Evolutionary conservation across 92 coral and sea anemone species (phyloP).

Genomic region (Paramuricea clavata): DNA sequence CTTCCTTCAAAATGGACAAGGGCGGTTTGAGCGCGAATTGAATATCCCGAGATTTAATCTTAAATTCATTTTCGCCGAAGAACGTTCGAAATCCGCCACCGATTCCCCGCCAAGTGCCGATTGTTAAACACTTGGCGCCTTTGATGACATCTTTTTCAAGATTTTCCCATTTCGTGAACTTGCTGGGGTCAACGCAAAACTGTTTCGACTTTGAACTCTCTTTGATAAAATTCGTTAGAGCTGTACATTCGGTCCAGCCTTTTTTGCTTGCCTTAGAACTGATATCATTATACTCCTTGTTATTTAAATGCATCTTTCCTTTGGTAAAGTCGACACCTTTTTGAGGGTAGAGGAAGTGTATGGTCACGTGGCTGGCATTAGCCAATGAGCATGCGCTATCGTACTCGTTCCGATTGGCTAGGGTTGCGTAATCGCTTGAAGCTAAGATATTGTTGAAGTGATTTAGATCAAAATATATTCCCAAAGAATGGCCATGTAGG

Average conservation of each 20-base stretch:
- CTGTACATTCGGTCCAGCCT: constrained; percentile 88
- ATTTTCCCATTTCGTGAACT: constrained; percentile 62
- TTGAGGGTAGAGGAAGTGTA: constrained; percentile 81
- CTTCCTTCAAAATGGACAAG: constrained; percentile 63
- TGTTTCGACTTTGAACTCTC: constrained; percentile 80
- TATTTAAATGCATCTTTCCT: constrained; percentile 77
- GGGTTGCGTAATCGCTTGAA: constrained; percentile 63
- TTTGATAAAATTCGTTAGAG: constrained; percentile 74
- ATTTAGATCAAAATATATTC: constrained; percentile 79
- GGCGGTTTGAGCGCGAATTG: constrained; percentile 76
- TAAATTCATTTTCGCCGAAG: constrained; percentile 74
- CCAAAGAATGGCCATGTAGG: constrained; percentile 78
- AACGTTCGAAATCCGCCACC: constrained; percentile 63
- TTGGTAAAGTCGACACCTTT: constrained; percentile 68
- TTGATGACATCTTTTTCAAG: constrained; percentile 73
- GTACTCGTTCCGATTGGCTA: constrained; percentile 74
- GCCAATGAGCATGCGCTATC: constrained; percentile 68
- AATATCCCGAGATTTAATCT: constrained; percentile 67
- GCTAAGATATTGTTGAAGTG: constrained; percentile 73
- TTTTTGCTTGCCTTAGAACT: constrained; percentile 40
- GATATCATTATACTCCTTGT: constrained; percentile 56
- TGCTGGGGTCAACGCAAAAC: constrained; percentile 86
- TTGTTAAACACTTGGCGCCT: constrained; percentile 75
- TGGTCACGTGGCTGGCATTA: constrained; percentile 59
- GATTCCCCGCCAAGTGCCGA: constrained; percentile 89